Base-by-base conservation (phyloP, 2,888 invertebrate genomes). In the Acanthoscelides obtectus region DNA sequence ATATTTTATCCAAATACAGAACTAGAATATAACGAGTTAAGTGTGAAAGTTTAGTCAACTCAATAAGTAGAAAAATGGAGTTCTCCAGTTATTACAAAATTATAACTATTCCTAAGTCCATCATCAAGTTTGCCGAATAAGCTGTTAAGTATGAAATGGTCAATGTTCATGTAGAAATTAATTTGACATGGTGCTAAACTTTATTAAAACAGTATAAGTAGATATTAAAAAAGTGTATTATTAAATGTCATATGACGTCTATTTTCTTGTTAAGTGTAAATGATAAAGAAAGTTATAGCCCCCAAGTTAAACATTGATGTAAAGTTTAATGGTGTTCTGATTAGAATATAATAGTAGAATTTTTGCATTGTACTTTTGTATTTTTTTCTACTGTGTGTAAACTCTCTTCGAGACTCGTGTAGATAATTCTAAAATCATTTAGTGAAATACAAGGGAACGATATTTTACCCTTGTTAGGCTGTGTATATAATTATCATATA, bases 361-460 rank as follows among this genome's bases (percentile, higher is more conserved):
- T 22, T 20, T 67, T 67, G 67, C 17, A 22, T 20, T 22, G 17
- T n/a, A 1, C 45, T 67, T 67, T 22, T n/a, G 67, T 67, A 22
- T 67, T 45, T 17, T 6, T 45, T 45, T 45, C 12, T 45, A 45
- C 45, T 45, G 6, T 45, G 12, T 45, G 12, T 45, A 45, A 6
- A 6, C 45, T 45, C 45, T 45, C 12, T 12, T 45, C 45, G 45
- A 45, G 45, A 45, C 76, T 77, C 71, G 74, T 77, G 77, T 76
- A 77, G 77, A 77, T 78, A 75, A 77, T 77, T 78, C 77, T 77
- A 78, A 78, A 77, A 75, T 73, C 76, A 75, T 73, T 73, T 77
- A 76, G 75, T 76, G 74, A 73, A 73, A 71, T 71, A 72, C 67
- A 72, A 70, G 75, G 77, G 78, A 45, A 12, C 17, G 17, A 3